Conservation (phyloP, 2,113 vertebrate genomes). For the Sula dactylatra region DNA sequence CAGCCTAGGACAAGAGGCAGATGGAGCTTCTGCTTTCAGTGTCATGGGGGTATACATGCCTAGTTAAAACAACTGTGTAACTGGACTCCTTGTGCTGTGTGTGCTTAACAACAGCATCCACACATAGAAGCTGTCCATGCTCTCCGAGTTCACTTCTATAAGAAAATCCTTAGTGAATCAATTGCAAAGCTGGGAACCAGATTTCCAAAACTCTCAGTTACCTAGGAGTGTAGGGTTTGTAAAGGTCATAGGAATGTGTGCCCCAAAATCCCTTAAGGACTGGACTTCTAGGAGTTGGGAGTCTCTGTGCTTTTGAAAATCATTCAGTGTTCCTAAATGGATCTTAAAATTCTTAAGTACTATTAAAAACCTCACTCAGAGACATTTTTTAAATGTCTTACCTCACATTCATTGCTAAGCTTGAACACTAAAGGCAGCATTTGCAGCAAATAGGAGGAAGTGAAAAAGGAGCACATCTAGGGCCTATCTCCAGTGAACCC, state of each 20-base stretch:
- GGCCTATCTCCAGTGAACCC: neutral
- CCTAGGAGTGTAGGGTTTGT: neutral
- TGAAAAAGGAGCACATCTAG: neutral
- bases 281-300: neutral
- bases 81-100: neutral
- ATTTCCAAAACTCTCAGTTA: neutral
- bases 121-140: neutral
- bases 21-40: neutral
- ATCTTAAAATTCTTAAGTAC: neutral
- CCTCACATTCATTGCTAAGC: neutral
- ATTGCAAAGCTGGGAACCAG: neutral
- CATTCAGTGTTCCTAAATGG: neutral
- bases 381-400: neutral
- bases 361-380: neutral
- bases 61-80: neutral
- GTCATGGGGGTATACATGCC: neutral
- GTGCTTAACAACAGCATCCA: neutral
- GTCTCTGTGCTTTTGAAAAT: neutral
- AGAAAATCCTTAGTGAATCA: neutral
- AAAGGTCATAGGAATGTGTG: neutral
- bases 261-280: neutral
- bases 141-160: neutral
- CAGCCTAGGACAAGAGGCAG: neutral
- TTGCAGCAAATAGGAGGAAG: neutral
- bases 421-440: neutral